Evolutionary conservation across 2,888 invertebrate species (phyloP).

Genomic region (Stegophylla sp.): DNA sequence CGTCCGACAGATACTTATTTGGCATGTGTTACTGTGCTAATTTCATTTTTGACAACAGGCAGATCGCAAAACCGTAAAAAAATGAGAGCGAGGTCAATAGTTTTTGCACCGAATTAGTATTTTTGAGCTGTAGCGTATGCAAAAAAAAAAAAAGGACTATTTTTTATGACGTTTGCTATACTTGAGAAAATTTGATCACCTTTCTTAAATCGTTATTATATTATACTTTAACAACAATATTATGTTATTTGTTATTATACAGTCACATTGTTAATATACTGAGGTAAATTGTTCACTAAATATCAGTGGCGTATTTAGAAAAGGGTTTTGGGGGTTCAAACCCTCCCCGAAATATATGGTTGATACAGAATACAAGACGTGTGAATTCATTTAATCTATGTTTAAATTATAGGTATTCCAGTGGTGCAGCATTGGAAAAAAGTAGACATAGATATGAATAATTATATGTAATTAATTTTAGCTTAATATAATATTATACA

Average conservation of each 20-base stretch:
- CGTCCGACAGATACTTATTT: constrained; percentile 9
- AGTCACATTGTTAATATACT: neutral
- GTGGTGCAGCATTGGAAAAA: no score
- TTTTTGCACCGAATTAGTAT: constrained; percentile 37
- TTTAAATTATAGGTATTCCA: no score
- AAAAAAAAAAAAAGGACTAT: neutral
- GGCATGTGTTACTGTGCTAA: constrained; percentile 38
- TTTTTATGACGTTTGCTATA: neutral
- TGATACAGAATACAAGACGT: no score
- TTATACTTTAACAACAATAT: neutral
- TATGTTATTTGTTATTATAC: neutral
- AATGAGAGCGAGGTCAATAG: constrained; percentile 43
- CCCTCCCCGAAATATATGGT: no score
- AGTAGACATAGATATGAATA: no score
- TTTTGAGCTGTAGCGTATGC: constrained; percentile 3
- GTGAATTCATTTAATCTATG: no score
- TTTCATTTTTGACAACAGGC: constrained; percentile 48
- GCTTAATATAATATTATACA: no score
- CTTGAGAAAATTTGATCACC: neutral
- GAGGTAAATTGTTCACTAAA: no score
- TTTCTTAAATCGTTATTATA: neutral
- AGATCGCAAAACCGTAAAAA: constrained; percentile 39
- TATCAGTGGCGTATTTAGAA: no score
- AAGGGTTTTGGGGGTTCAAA: no score
- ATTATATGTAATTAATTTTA: no score